Base-by-base conservation (phyloP, 2,113 vertebrate species). In the Gracilinanus agilis region DNA sequence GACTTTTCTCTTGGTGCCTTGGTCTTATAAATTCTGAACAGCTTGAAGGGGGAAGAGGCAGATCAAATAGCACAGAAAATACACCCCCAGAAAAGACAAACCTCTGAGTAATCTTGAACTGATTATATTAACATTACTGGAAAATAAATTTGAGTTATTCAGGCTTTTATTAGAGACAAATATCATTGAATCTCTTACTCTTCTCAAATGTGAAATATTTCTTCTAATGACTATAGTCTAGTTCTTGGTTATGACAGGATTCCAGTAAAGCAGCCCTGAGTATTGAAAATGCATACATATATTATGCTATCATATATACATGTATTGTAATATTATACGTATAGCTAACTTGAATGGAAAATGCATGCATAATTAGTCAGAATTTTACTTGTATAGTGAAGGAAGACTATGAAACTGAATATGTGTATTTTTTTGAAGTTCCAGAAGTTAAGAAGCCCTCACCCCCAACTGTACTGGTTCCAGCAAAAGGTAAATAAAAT, bases 401-500 rank as follows among this genome's bases (percentile, higher is more conserved):
- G 44, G 27, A 25, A 90, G 90, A 34, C 54, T 40, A n/a, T 89
- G 88, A 95, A 96, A 67, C 75, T 96, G 91, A 98, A 96, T 34
- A 25, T 92, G 19, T 40, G 19, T 61, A 88, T 97, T 55, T 98
- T 95, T 98, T 97, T 94, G 61, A 97, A 98, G 75, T 97, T 29
- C 94, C 96, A 97, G 97, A 96, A 95, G 53, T 55, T 91, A 97
- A 96, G 98, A 98, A 97, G 91, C 96, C 97, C 53, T 93, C 90
- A 27, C 97, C 93, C 90, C 97, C 98, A 90, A 96, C 96, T 95
- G 16, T 90, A 24, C 94, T 98, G 92, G 93, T 98, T 95, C 97
- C 97, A 96, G 96, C 97, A 93, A 94, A 98, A 98, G 96, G 97
- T 97, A 96, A 96, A 29, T 67, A 55, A 44, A 95, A 91, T n/a